A percentile compares a stretch with the other conserved stretches of the same genome.
Conservation (phyloP, 35 echinoderm and acorn worm genomes). For the Hemicentrotus pulcherrimus region DNA sequence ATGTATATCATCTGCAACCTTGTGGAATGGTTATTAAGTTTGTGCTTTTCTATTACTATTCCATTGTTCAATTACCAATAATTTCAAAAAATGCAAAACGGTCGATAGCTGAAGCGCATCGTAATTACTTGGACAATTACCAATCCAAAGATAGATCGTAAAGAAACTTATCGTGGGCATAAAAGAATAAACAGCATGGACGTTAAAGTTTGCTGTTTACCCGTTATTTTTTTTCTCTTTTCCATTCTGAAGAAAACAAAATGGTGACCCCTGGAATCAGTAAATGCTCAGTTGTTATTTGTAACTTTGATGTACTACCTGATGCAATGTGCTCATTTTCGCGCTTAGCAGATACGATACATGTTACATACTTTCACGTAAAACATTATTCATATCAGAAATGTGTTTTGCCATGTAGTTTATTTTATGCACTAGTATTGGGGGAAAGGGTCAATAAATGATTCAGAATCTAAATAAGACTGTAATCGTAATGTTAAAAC, state of each 20-base stretch:
- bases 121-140: neutral
- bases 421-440: no score
- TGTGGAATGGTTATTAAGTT: neutral
- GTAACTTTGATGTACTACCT: no score
- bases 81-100: neutral
- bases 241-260: neutral
- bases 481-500: no score
- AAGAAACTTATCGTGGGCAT: neutral
- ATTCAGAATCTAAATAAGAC: no score
- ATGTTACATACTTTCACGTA: no score
- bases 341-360: no score
- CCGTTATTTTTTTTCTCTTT: neutral
- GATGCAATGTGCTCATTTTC: no score
- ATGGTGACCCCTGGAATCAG: no score
- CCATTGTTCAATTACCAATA: neutral
- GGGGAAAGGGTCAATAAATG: no score
- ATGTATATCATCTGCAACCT: neutral
- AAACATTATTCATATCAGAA: no score
- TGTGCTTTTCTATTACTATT: neutral
- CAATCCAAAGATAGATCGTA: neutral
- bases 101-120: neutral
- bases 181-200: neutral
- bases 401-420: no score
- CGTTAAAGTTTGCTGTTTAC: neutral
- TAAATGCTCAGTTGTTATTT: no score